phyloP scores from a whole-genome alignment of 2,113 vertebrate species.

The Nesoenas mayeri region DNA sequence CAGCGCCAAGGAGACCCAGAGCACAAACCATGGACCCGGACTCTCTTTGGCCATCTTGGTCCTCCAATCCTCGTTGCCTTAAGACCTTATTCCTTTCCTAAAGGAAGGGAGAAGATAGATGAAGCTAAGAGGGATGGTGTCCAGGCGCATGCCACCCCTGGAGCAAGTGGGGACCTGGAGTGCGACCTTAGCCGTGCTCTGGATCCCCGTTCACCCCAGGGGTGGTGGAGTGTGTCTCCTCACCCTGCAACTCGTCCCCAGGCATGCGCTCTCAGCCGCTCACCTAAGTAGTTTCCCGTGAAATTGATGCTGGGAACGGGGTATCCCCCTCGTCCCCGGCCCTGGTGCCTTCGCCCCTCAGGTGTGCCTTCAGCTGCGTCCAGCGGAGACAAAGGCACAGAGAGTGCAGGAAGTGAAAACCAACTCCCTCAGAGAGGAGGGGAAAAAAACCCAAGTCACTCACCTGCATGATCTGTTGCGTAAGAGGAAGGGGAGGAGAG shows the following conservation, averaged over 20 bases:
- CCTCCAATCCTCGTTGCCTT: neutral
- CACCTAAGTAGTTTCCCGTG: slow-evolving; percentile 43
- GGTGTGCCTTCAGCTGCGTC: neutral
- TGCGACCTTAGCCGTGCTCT: rapidly evolving
- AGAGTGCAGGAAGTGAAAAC: slow-evolving; percentile 25
- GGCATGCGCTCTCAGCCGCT: neutral
- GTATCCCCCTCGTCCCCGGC: neutral
- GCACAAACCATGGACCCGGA: neutral
- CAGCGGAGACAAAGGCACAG: neutral
- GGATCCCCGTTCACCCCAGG: rapidly evolving
- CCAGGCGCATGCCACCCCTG: rapidly evolving
- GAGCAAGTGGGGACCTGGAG: neutral
- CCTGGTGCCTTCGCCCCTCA: neutral
- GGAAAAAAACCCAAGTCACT: neutral
- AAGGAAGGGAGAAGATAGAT: neutral
- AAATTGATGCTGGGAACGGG: slow-evolving; percentile 37
- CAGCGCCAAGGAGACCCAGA: neutral
- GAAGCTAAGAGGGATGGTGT: neutral
- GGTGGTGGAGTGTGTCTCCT: neutral
- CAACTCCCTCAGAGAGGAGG: neutral
- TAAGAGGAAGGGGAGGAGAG: slow-evolving; percentile 42
- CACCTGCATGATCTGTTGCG: neutral
- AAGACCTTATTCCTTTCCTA: neutral
- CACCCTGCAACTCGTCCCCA: neutral
- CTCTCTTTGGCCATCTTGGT: neutral